Evolutionary conservation across 1,140 invertebrate species (phyloP), one percentile per base, ranked within the genome.

Genomic region (Arctopsyche grandis): DNA sequence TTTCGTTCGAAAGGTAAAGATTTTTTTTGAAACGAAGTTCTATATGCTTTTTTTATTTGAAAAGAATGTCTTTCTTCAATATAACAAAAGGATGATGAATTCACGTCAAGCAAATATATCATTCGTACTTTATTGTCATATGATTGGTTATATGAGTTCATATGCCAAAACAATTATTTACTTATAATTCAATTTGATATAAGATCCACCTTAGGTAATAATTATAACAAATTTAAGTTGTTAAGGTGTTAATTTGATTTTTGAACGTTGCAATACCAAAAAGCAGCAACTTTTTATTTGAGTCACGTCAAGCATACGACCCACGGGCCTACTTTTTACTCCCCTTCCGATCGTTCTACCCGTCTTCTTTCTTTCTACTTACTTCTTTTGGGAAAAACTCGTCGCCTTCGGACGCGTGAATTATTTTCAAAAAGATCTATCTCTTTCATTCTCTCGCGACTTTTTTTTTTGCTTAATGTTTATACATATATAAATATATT

Each of bases 331-430:
- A 73, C 19, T 73, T 73, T 48, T 46, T 43, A 16, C 44, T 43
- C 38, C 14, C 44, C 44, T 43, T 9, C 16, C 19, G 56, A 19
- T 60, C 56, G 16, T 21, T 60, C 16, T 60, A 60, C 21, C 16
- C 21, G 21, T 19, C 9, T 60, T 60, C 56, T 60, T 60, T 21
- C 56, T 21, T 60, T 52, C 48, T 52, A 14, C 16, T 52, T 60
- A n/a, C 19, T 56, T 19, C 1, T 21, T 60, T 19, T 1, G 46
- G 66, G 24, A 69, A 73, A 73, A 7, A 46, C 38, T 73, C 22
- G 26, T 73, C 38, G 69, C 69, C n/a, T 73, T 73, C 19, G 46
- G 26, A 73, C 69, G 69, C 69, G 69, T 73, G 69, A 73, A 73
- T 73, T 73, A 73, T 48, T 73, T 73, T 48, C 69, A n/a, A 26